Conservation (phyloP, 1,140 invertebrate genomes). For the Steinernema khuongi region DNA sequence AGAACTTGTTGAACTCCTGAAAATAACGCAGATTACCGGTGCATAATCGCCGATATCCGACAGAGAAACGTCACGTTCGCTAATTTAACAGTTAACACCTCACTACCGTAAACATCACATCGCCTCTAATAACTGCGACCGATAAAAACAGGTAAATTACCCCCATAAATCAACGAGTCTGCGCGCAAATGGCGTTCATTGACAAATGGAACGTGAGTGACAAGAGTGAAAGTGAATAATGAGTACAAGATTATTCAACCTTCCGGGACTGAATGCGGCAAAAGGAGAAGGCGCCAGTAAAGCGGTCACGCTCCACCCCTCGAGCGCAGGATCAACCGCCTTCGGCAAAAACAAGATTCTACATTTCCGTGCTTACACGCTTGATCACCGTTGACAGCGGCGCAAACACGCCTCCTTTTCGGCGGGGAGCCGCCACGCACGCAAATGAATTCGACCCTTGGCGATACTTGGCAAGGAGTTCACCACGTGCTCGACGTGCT, state of each 20-base stretch:
- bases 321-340: not conserved
- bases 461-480: not conserved
- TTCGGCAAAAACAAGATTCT: slow-evolving; percentile 12
- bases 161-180: not conserved
- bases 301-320: not conserved
- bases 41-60: too few species aligned
- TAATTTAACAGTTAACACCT: not conserved
- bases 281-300: not conserved
- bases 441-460: not conserved
- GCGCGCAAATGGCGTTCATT: not conserved
- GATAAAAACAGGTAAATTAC: slow-evolving; percentile 9
- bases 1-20: too few species aligned
- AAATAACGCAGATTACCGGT: too few species aligned
- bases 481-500: not conserved
- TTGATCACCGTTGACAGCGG: slow-evolving; percentile 6
- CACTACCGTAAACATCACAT: not conserved
- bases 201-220: not conserved
- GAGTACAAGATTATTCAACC: slow-evolving; percentile 3
- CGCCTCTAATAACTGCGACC: not conserved
- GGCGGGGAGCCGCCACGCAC: not conserved
- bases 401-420: slow-evolving; percentile 9
- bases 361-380: slow-evolving; percentile 4
- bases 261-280: not conserved
- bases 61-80: too few species aligned
- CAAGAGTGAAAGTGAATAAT: not conserved